A percentile compares a stretch with the other conserved stretches of the same genome.
Conservation (phyloP, 1,140 invertebrate species). For the Muscidifurax raptorellus region DNA sequence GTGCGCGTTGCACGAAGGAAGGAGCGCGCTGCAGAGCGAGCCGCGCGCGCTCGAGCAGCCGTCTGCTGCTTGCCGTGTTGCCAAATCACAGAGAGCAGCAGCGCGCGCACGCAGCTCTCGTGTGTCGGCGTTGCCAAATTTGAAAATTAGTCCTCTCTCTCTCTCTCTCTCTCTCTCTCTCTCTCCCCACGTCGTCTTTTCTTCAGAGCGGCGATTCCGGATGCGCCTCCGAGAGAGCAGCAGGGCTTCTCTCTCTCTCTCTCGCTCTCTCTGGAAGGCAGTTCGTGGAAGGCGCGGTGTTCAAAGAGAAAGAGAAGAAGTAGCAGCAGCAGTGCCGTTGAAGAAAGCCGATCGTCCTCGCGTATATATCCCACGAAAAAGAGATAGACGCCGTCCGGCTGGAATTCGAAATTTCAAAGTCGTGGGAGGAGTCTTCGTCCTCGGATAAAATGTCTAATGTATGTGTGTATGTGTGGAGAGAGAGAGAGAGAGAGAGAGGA, state of each 20-base stretch:
- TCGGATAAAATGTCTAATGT: neutral
- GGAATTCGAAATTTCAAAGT: constrained; percentile 45
- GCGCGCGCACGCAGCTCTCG: constrained; percentile 20
- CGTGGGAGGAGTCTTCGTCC: constrained; percentile 37
- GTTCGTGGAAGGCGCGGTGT: constrained; percentile 49
- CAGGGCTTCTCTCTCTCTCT: constrained; percentile 15
- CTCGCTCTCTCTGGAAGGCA: constrained; percentile 19
- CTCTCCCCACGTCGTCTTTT: constrained; percentile 31
- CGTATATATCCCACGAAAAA: constrained; percentile 15
- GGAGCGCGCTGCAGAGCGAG: neutral
- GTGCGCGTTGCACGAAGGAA: neutral
- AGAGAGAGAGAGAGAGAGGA: neutral
- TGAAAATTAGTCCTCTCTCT: constrained; percentile 50
- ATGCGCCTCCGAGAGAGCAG: neutral
- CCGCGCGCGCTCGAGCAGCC: neutral
- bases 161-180: neutral
- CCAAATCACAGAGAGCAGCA: constrained; percentile 44
- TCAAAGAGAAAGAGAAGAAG: constrained; percentile 41
- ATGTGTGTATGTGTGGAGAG: neutral
- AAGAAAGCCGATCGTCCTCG: constrained; percentile 45
- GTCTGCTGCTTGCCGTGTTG: constrained; percentile 41
- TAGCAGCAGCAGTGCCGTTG: constrained; percentile 4
- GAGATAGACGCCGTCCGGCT: constrained; percentile 28
- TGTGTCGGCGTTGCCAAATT: constrained; percentile 53
- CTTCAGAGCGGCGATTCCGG: constrained; percentile 30